A percentile compares a stretch with the other conserved stretches of the same genome.
phyloP scores from a whole-genome alignment of 2,888 invertebrate species.

The Coecobrya sp. region DNA sequence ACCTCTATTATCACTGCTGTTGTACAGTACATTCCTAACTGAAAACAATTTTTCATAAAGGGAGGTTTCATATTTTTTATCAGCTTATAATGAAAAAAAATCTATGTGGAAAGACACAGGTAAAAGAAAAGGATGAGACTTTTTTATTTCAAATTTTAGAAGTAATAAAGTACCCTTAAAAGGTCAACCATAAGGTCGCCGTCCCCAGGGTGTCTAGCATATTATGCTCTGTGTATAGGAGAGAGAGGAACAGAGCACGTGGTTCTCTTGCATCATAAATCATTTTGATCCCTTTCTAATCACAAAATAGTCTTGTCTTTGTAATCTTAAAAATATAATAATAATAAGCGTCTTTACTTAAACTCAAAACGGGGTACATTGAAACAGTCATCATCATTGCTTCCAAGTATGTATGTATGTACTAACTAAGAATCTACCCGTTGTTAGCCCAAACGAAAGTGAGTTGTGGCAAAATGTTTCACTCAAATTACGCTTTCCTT shows the following conservation, averaged over 20 bases:
- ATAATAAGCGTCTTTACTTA: constrained; percentile 18
- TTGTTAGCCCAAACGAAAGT: too few species aligned
- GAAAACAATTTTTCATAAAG: constrained; percentile 62
- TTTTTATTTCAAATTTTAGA: constrained; percentile 58
- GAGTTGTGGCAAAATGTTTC: too few species aligned
- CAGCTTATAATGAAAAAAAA: constrained; percentile 24
- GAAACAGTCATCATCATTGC: neutral
- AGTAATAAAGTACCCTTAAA: constrained; percentile 86
- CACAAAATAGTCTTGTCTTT: constrained; percentile 65
- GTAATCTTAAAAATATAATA: constrained; percentile 35
- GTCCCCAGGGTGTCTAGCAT: constrained; percentile 85
- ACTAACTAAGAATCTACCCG: too few species aligned
- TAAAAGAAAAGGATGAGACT: constrained; percentile 74
- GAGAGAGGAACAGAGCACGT: constrained; percentile 83
- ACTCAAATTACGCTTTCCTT: too few species aligned
- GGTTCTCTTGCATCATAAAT: constrained; percentile 86
- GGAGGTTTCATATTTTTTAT: constrained; percentile 54
- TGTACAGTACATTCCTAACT: constrained; percentile 9
- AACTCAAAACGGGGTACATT: neutral
- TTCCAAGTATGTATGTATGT: too few species aligned
- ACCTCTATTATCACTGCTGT: constrained; percentile 18
- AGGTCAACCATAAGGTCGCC: constrained; percentile 85
- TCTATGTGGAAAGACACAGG: neutral
- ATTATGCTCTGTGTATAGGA: constrained; percentile 58
- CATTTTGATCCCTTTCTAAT: constrained; percentile 83